These are phyloP conservation scores for Sarcoramphus papa DNA, from an alignment of 2,797 vertebrate species.

Conservation along the genomic window DNA sequence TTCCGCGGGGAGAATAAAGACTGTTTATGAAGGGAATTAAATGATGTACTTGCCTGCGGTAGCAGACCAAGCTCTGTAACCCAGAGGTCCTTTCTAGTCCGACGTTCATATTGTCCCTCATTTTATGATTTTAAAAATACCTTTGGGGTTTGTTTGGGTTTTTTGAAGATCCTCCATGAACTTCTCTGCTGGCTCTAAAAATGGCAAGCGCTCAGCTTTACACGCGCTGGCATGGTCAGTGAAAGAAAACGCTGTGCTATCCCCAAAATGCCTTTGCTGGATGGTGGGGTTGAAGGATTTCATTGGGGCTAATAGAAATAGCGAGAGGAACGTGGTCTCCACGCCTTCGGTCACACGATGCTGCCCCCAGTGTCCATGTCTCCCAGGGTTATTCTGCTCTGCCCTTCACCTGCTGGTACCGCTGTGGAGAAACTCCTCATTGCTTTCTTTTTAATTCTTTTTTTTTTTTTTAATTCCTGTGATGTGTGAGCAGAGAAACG, in stretches of 20 bases:
- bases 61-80: not conserved
- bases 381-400: not conserved
- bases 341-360: accelerated
- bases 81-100: not conserved
- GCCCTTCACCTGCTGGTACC: not conserved
- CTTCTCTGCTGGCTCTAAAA: not conserved
- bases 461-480: not conserved
- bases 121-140: not conserved
- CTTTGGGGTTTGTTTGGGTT: not conserved
- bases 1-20: not conserved
- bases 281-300: not conserved
- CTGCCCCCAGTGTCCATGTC: not conserved
- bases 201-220: accelerated
- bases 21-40: not conserved
- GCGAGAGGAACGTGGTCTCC: accelerated
- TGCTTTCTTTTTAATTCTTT: not conserved
- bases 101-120: accelerated
- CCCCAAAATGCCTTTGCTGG: not conserved
- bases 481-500: slow-evolving; percentile 10
- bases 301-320: not conserved
- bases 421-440: not conserved
- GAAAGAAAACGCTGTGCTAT: not conserved
- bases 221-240: accelerated
- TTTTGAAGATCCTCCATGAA: not conserved
- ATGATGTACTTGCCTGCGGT: not conserved